Conservation (phyloP, 2,113 vertebrate species). For the Prionailurus viverrinus region DNA sequence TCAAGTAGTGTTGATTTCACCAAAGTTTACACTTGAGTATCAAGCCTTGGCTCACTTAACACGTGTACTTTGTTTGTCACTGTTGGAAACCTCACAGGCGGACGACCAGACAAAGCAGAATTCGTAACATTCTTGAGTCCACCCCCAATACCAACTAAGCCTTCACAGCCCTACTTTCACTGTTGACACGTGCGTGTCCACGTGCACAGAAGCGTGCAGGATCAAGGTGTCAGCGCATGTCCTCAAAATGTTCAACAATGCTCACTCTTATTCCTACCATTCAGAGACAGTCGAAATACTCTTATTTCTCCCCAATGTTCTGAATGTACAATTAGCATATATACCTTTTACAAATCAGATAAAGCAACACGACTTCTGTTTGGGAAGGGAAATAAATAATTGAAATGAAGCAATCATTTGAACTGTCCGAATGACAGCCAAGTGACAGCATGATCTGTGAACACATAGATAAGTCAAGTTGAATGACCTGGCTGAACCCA, state of each 20-base stretch:
- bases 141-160: not conserved
- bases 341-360: constrained; percentile 1
- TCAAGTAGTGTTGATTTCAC: not conserved
- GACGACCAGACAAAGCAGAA: not conserved
- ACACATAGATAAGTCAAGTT: not conserved
- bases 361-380: not conserved
- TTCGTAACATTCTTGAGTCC: not conserved
- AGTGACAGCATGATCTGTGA: constrained; percentile 44
- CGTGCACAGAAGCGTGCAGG: fast-evolving
- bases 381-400: constrained; percentile 43
- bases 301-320: not conserved
- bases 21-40: not conserved
- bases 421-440: constrained; percentile 27
- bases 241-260: not conserved
- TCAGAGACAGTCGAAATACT: not conserved
- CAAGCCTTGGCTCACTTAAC: not conserved
- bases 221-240: fast-evolving
- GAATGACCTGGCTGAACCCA: not conserved
- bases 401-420: constrained; percentile 65
- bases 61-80: not conserved
- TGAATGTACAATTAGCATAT: not conserved
- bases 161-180: not conserved
- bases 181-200: fast-evolving
- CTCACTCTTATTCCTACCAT: not conserved
- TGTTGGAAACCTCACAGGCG: not conserved